Base-by-base conservation (phyloP, 2,113 vertebrate species). In the Narcine bancroftii region DNA sequence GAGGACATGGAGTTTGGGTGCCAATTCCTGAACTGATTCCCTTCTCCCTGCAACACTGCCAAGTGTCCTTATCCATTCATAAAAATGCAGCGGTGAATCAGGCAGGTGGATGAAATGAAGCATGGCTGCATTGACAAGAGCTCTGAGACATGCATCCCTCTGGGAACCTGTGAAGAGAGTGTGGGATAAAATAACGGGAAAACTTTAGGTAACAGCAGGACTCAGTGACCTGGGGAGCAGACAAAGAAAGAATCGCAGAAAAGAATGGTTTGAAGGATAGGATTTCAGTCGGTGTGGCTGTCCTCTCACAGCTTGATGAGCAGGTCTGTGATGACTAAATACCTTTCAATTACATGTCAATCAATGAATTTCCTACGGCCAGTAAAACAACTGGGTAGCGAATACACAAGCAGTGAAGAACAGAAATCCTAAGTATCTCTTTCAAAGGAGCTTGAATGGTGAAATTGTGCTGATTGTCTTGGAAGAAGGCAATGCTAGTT, bases 271-370 rank as follows among this genome's bases (percentile, higher is more conserved):
- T 85, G 50, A n/a, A 50, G 53, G 50, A 56, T 85, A 85, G 81
- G 81, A n/a, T 85, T 85, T 85, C 81, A 85, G 81, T 13, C 3
- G 33, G 50, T n/a, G 15, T 56, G 50, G 81, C 92, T 26, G 65
- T 93, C 89, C 77, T 93, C 93, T 92, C 94, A 94, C 92, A 92
- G 93, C 94, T 94, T 93, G 93, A 94, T 93, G 94, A 92, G 2
- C 93, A 83, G 83, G 93, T 93, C 93, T 93, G 89, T 81, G 89
- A n/a, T 92, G 45, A 72, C 36, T 92, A 93, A 92, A 76, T 93
- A 56, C 89, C 77, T 89, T 79, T 69, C 93, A 95, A 95, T 96
- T 95, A 95, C 94, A 92, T 94, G 94, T 94, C 94, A 94, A 95
- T 69, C 33, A 85, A 36, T 17, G 56, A n/a, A 85, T 1, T 60